phyloP scores from a whole-genome alignment of 2,797 vertebrate species.

The Anabacerthia variegaticeps region DNA sequence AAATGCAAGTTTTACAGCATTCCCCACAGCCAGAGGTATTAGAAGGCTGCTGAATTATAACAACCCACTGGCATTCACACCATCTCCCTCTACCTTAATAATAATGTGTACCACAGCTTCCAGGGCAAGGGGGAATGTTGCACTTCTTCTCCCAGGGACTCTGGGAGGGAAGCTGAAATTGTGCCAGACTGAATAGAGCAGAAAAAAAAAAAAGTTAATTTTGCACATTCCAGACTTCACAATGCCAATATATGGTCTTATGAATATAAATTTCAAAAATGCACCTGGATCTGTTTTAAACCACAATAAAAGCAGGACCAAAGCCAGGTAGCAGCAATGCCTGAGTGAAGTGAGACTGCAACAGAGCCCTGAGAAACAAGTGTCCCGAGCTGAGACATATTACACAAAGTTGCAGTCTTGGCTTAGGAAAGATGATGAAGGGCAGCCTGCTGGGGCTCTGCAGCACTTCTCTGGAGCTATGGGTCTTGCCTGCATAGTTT shows the following conservation, averaged over 20 bases:
- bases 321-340: neutral
- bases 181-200: neutral
- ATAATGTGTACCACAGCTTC: accelerated
- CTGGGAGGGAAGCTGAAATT: neutral
- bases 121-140: neutral
- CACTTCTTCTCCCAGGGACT: neutral
- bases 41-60: neutral
- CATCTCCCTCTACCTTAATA: neutral
- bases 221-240: neutral
- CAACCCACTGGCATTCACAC: neutral
- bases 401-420: neutral
- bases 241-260: neutral
- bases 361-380: neutral
- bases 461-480: neutral
- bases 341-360: neutral
- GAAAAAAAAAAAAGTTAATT: neutral
- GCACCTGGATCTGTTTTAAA: neutral
- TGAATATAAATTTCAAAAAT: neutral
- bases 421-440: neutral
- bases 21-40: neutral
- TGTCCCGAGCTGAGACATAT: neutral
- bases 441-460: neutral
- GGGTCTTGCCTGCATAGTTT: neutral
- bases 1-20: neutral
- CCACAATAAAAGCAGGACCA: neutral